Evolutionary conservation across 2,113 vertebrate genomes (phyloP).

Genomic region (Polypterus senegalus): DNA sequence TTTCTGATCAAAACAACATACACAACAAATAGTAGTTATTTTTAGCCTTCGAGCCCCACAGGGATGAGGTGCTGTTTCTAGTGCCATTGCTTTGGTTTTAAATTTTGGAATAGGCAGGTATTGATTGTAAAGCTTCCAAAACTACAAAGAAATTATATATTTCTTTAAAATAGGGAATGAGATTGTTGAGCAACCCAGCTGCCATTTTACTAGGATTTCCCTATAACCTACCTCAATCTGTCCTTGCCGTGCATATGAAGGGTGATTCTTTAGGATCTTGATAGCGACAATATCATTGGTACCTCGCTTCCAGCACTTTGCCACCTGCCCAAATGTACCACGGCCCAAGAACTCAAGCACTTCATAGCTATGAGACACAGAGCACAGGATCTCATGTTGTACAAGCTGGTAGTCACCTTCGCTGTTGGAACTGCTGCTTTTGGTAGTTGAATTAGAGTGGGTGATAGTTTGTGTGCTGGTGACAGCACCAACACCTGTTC

Average conservation of each 20-base stretch:
- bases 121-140: too few species aligned
- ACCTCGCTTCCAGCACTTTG: conserved; percentile 93
- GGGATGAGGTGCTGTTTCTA: too few species aligned
- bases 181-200: too few species aligned
- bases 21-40: too few species aligned
- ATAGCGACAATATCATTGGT: conserved; percentile 97
- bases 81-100: too few species aligned
- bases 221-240: conserved; percentile 75
- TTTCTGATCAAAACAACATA: too few species aligned
- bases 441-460: conserved; percentile 77
- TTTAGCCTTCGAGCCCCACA: too few species aligned
- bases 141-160: too few species aligned
- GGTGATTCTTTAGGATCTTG: conserved; percentile 95
- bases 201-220: too few species aligned
- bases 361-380: conserved; percentile 93
- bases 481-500: conserved; percentile 64
- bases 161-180: too few species aligned
- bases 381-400: conserved; percentile 94
- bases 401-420: conserved; percentile 97
- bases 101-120: too few species aligned
- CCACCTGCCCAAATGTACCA: conserved; percentile 92
- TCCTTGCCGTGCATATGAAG: conserved; percentile 89
- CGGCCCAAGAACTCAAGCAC: conserved; percentile 92
- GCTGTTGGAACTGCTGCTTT: conserved; percentile 86
- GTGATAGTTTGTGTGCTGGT: conserved; percentile 70